Evolutionary conservation across 2,113 vertebrate genomes (phyloP).

Genomic region (Rutilus rutilus): DNA sequence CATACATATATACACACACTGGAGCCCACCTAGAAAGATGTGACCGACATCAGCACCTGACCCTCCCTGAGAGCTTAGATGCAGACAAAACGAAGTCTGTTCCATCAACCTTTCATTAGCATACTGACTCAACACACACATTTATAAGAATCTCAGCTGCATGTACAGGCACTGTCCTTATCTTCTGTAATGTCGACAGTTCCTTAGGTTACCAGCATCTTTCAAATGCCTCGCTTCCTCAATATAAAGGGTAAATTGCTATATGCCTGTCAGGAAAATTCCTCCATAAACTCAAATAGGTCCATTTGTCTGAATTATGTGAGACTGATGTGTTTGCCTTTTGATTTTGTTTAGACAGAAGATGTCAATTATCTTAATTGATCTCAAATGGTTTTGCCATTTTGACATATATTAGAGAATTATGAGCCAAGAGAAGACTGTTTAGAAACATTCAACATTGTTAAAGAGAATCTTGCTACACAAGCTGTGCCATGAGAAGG

Average conservation of each 20-base stretch:
- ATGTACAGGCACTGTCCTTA: not conserved
- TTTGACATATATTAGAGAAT: not conserved
- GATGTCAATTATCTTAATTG: not conserved
- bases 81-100: slow-evolving; percentile 18
- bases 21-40: slow-evolving; percentile 40
- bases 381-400: slow-evolving; percentile 41
- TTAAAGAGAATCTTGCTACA: not conserved
- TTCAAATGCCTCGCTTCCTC: not conserved
- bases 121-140: not conserved
- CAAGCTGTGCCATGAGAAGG: too few relatives aligned
- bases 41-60: slow-evolving; percentile 9
- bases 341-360: slow-evolving; percentile 34
- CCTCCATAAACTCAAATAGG: slow-evolving; percentile 57
- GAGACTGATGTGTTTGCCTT: not conserved
- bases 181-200: not conserved
- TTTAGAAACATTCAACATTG: too few relatives aligned
- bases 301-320: slow-evolving; percentile 49
- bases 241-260: not conserved
- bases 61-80: not conserved
- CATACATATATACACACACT: not conserved
- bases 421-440: not conserved
- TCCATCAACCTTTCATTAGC: slow-evolving; percentile 9
- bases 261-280: slow-evolving; percentile 57
- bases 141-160: not conserved
- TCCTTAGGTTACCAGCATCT: not conserved